A percentile compares a stretch with the other conserved stretches of the same genome.
These are phyloP conservation scores for Drosophila meridionalis DNA, from an alignment of 2,888 invertebrate genomes.

Conservation along the genomic window DNA sequence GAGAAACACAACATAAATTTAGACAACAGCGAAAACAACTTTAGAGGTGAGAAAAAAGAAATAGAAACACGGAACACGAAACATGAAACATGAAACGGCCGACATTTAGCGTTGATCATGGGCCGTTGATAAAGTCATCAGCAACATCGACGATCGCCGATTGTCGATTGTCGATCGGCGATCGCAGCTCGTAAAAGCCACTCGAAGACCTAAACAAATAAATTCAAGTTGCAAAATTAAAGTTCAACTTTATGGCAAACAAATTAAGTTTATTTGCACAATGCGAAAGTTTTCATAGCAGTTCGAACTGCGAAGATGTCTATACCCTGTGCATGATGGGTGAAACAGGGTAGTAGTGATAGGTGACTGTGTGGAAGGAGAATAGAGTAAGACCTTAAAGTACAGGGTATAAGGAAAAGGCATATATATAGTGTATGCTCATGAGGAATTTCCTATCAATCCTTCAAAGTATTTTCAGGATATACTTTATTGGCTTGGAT, in stretches of 20 bases:
- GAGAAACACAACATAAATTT: background rate
- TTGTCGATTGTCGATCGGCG: background rate
- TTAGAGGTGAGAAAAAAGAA: slow-evolving; percentile 52
- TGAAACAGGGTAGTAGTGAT: background rate
- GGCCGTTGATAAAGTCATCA: slow-evolving; percentile 68
- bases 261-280: slow-evolving; percentile 62
- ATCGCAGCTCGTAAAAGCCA: slow-evolving; percentile 36
- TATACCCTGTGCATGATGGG: background rate
- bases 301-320: background rate
- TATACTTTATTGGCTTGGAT: too few species aligned
- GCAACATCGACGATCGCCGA: background rate
- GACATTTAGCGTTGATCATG: slow-evolving; percentile 56
- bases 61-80: background rate
- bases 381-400: background rate
- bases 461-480: too few species aligned
- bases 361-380: background rate
- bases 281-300: slow-evolving; percentile 48
- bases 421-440: too few species aligned
- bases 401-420: background rate
- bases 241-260: slow-evolving; percentile 53
- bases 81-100: slow-evolving; percentile 30
- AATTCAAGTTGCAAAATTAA: slow-evolving; percentile 64
- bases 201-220: slow-evolving; percentile 53
- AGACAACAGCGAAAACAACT: slow-evolving; percentile 13
- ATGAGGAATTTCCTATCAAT: too few species aligned